A percentile compares a stretch with the other conserved stretches of the same genome.
These are phyloP conservation scores for Cyclophora punctaria DNA, from an alignment of 2,888 invertebrate species.

Conservation along the genomic window DNA sequence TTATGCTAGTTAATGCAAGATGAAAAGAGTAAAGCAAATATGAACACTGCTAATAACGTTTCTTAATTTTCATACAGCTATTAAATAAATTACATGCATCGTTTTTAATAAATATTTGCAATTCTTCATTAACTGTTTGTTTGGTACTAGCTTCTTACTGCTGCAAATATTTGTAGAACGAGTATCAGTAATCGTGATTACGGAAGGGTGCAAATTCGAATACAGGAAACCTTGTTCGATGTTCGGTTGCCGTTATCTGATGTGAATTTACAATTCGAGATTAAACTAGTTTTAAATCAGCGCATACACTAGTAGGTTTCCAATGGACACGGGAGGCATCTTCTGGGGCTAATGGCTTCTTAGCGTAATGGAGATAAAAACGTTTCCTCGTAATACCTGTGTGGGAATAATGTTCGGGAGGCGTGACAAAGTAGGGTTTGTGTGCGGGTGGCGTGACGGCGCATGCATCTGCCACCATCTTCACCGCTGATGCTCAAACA, in stretches of 20 bases:
- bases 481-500: constrained; percentile 25
- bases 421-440: constrained; percentile 33
- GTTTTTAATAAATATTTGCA: too few species aligned
- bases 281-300: constrained; percentile 40
- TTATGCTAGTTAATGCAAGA: too few species aligned
- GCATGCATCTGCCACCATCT: constrained; percentile 9
- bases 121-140: too few species aligned
- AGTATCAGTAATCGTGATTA: constrained; percentile 38
- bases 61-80: not conserved
- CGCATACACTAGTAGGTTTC: constrained; percentile 34
- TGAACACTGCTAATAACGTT: not conserved
- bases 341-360: constrained; percentile 52
- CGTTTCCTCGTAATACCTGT: constrained; percentile 50
- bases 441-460: constrained; percentile 29
- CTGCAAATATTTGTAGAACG: constrained; percentile 24
- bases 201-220: constrained; percentile 52
- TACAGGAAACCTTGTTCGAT: constrained; percentile 49
- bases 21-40: too few species aligned
- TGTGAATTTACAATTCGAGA: constrained; percentile 59
- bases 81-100: too few species aligned
- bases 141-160: too few species aligned
- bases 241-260: constrained; percentile 54
- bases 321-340: constrained; percentile 27
- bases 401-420: constrained; percentile 47
- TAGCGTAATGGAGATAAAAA: constrained; percentile 55